phyloP scores from a whole-genome alignment of 2,888 invertebrate genomes.

The Macaria liturata region DNA sequence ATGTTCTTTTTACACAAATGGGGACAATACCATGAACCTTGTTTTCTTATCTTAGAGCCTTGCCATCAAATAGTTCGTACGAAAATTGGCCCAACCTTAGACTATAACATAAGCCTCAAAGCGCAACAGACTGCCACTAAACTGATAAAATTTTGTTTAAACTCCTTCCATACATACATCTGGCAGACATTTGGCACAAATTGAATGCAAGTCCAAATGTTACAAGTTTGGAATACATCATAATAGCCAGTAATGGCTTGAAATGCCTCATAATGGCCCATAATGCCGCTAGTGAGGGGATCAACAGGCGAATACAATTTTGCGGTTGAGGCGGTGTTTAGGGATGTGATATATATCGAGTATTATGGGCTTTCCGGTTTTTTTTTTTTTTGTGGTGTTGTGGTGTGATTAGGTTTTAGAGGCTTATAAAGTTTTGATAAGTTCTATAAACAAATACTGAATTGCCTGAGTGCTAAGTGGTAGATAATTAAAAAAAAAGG shows the following conservation, averaged over 20 bases:
- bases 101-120: no score
- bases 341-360: constrained; percentile 32
- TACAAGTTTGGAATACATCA: constrained; percentile 34
- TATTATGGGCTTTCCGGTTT: constrained; percentile 18
- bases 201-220: constrained; percentile 30
- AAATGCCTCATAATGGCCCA: constrained; percentile 39
- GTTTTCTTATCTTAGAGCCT: no score
- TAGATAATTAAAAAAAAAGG: no score
- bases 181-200: constrained; percentile 26
- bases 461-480: no score
- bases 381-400: background rate
- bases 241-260: constrained; percentile 34
- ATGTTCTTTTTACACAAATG: no score
- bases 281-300: constrained; percentile 53
- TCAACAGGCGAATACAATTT: constrained; percentile 75
- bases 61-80: no score
- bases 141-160: no score
- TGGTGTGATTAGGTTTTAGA: background rate
- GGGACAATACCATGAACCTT: no score
- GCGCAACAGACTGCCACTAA: no score
- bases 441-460: no score
- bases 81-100: no score
- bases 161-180: constrained; percentile 3
- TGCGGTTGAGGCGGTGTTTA: constrained; percentile 38
- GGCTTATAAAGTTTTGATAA: no score